These are phyloP conservation scores for Sula dactylatra DNA, from an alignment of 2,113 vertebrate species.

Conservation along the genomic window DNA sequence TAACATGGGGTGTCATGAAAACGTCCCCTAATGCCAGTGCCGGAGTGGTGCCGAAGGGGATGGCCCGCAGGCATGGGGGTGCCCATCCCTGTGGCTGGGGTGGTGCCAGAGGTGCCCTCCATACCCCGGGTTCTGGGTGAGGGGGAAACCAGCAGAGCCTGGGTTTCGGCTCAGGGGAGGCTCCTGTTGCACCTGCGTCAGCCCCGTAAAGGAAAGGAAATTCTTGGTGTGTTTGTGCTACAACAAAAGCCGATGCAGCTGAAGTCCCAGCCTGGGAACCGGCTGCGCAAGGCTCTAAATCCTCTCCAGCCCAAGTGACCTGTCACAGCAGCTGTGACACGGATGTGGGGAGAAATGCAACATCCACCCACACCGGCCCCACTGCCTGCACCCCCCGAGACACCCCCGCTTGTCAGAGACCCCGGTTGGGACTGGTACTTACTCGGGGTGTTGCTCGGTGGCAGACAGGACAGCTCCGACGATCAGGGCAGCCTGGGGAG, in stretches of 20 bases:
- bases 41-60: rapidly evolving
- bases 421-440: not conserved
- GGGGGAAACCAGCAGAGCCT: not conserved
- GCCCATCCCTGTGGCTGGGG: rapidly evolving
- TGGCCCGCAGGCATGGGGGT: not conserved
- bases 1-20: rapidly evolving
- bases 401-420: not conserved
- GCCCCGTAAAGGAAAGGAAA: not conserved
- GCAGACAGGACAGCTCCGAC: not conserved
- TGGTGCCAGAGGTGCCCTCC: not conserved
- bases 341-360: rapidly evolving
- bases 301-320: not conserved
- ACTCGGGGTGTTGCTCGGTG: not conserved
- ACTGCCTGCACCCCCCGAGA: rapidly evolving
- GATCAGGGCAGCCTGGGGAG: not conserved
- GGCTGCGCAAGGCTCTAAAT: not conserved
- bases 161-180: not conserved
- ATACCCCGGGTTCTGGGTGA: rapidly evolving
- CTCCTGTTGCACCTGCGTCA: rapidly evolving
- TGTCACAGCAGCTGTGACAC: rapidly evolving
- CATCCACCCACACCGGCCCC: rapidly evolving
- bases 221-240: not conserved
- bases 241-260: not conserved
- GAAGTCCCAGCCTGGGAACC: not conserved
- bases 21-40: not conserved